Evolutionary conservation across 2,113 vertebrate species (phyloP).

Genomic region (Callaeas wilsoni): DNA sequence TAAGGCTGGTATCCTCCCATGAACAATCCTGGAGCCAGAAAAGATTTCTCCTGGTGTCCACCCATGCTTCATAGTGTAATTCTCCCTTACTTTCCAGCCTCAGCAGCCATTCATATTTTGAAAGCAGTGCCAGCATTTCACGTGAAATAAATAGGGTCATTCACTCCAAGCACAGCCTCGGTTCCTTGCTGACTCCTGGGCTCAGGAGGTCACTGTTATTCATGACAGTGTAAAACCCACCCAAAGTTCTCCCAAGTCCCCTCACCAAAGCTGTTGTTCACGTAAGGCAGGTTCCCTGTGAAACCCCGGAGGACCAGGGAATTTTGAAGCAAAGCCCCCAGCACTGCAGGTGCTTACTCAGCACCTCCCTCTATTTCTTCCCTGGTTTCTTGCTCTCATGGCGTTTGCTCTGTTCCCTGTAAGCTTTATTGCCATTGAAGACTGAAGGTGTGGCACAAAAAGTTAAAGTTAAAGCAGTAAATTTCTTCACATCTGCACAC

Average conservation of each 20-base stretch:
- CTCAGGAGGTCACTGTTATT: neutral
- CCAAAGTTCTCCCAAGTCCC: neutral
- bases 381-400: neutral
- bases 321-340: neutral
- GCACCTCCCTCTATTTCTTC: neutral
- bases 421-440: neutral
- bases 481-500: neutral
- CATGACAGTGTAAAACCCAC: neutral
- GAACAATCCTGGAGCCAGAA: neutral
- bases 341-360: neutral
- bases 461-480: neutral
- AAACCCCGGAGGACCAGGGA: neutral
- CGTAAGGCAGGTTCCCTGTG: neutral
- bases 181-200: neutral
- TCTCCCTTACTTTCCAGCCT: neutral
- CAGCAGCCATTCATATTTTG: neutral
- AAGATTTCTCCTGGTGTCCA: neutral
- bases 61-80: neutral
- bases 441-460: neutral
- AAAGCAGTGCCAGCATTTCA: neutral
- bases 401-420: neutral
- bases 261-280: neutral
- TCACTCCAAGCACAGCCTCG: neutral
- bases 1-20: neutral
- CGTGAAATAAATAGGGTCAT: accelerated